Percentiles rank a stretch among this genome's conserved stretches.
Evolutionary conservation across 2,797 vertebrate species (phyloP).

Genomic region (Pseudotriccus pelzelni): DNA sequence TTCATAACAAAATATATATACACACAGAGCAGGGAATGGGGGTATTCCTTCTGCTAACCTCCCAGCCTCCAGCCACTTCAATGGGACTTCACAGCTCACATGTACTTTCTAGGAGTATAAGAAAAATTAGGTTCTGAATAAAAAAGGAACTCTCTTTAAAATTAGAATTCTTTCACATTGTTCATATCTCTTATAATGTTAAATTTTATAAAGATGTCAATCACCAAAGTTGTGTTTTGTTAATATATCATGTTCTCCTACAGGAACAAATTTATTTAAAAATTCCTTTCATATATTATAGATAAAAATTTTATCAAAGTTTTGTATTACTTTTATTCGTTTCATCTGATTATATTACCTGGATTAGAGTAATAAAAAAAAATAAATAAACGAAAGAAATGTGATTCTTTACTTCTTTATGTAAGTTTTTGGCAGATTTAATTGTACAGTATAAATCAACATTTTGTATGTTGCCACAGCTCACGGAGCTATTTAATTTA

Average conservation of each 20-base stretch:
- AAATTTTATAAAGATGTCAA: not conserved
- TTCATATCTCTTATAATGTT: not conserved
- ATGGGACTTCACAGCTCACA: not conserved
- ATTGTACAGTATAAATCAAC: not conserved
- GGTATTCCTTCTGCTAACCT: not conserved
- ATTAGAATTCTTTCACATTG: not conserved
- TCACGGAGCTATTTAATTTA: not conserved
- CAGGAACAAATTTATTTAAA: not conserved
- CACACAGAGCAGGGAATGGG: not conserved
- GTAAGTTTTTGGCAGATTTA: not conserved
- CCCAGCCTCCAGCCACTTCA: not conserved
- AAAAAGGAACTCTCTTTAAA: not conserved
- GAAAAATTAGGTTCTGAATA: not conserved
- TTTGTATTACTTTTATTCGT: not conserved
- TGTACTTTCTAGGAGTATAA: not conserved
- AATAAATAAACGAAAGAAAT: not conserved
- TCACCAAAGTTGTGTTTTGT: not conserved
- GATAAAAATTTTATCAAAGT: not conserved
- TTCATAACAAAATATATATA: not conserved
- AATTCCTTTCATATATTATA: not conserved
- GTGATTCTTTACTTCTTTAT: not conserved
- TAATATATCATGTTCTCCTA: rapidly evolving
- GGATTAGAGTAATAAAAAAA: not conserved
- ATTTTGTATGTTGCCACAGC: not conserved
- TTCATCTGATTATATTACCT: not conserved